Evolutionary conservation across 2,888 invertebrate genomes (phyloP).

Genomic region (Nomada flava): DNA sequence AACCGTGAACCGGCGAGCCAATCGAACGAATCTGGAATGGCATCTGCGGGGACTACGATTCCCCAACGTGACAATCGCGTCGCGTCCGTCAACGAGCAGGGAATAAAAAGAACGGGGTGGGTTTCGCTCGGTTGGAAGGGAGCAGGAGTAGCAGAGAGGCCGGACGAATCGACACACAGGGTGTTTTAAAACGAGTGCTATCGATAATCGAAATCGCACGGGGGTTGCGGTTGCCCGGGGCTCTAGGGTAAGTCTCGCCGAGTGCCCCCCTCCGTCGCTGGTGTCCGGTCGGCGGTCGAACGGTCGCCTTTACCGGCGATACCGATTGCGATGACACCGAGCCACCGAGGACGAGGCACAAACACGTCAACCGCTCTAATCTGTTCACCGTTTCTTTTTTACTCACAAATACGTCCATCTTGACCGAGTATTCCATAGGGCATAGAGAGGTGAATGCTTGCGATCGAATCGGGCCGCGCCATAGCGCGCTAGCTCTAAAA

Average conservation of each 20-base stretch:
- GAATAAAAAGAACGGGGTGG: conserved; percentile 72
- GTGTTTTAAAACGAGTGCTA: conserved; percentile 82
- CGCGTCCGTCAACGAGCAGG: conserved; percentile 74
- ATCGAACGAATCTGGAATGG: conserved; percentile 74
- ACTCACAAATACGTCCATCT: too few relatives aligned
- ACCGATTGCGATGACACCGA: too few relatives aligned
- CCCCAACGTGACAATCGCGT: conserved; percentile 76
- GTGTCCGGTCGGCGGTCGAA: neutral
- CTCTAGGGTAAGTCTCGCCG: conserved; percentile 71
- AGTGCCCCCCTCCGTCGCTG: conserved; percentile 27
- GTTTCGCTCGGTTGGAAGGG: conserved; percentile 46
- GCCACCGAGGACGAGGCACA: too few relatives aligned
- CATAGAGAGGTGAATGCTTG: too few relatives aligned
- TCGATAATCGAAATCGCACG: conserved; percentile 83
- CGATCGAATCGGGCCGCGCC: neutral
- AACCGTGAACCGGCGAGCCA: conserved; percentile 25
- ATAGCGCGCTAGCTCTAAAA: neutral
- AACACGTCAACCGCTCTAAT: too few relatives aligned
- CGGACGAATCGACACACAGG: conserved; percentile 79
- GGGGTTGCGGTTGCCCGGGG: conserved; percentile 75
- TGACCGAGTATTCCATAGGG: too few relatives aligned
- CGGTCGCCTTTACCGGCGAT: neutral
- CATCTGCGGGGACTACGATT: conserved; percentile 74
- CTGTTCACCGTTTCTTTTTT: too few relatives aligned
- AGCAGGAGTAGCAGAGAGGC: conserved; percentile 47